Evolutionary conservation across 2,888 invertebrate genomes (phyloP).

Genomic region (Bellardia bayeri): DNA sequence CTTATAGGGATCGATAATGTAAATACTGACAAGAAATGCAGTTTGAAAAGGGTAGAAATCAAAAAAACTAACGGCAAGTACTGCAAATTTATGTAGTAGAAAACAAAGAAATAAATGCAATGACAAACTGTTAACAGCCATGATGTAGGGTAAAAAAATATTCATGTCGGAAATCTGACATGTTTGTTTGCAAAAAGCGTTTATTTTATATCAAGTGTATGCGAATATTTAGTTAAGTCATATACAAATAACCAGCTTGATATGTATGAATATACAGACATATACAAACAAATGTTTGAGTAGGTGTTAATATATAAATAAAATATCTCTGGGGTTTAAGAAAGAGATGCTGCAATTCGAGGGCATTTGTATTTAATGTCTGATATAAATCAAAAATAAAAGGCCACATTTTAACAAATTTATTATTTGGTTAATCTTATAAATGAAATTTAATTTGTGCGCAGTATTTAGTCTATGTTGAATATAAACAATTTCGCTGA

Average conservation of each 20-base stretch:
- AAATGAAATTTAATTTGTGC: constrained; percentile 16
- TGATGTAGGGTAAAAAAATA: too few species aligned
- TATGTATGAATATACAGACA: too few species aligned
- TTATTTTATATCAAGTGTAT: background rate
- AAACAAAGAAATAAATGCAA: too few species aligned
- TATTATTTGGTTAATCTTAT: background rate
- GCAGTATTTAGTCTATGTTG: background rate
- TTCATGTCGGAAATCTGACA: background rate
- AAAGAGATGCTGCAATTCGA: constrained; percentile 2
- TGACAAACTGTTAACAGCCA: background rate
- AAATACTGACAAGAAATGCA: too few species aligned
- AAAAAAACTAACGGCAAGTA: too few species aligned
- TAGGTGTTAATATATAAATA: background rate
- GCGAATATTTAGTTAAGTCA: background rate
- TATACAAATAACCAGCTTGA: too few species aligned
- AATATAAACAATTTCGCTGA: background rate
- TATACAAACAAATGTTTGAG: background rate
- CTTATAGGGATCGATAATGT: too few species aligned
- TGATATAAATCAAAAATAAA: constrained; percentile 30
- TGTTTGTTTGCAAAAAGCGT: background rate
- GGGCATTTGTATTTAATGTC: constrained; percentile 29
- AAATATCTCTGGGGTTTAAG: background rate
- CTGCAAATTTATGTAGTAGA: too few species aligned
- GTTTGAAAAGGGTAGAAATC: too few species aligned
- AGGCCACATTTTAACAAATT: background rate